Evolutionary conservation across 2,113 vertebrate genomes (phyloP), one percentile per base, ranked within the genome.

Genomic region (Mastomys coucha): DNA sequence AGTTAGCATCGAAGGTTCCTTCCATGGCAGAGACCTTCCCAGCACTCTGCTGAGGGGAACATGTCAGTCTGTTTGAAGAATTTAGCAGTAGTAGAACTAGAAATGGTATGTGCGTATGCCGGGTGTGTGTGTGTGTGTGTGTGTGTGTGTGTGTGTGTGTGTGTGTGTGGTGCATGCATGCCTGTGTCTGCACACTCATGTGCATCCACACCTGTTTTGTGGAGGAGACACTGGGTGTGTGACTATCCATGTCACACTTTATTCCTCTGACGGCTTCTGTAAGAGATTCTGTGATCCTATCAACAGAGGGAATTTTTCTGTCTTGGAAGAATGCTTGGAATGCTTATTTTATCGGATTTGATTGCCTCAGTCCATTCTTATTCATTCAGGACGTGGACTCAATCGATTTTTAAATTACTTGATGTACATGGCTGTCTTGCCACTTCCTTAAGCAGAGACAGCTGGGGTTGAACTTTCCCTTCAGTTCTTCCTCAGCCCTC

Each of bases 401-500:
- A 1, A 12, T 0, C 17, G 9, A 28, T 4, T 4, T 11, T 0
- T 75, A 56, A 63, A 31, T 63, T 9, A 17, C 56, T 84, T 84
- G 28, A 60, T 84, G 24, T 42, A 13, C 63, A 7, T 42, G 58
- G 58, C 56, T 31, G 58, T 84, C 58, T 84, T 9, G 28, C 45
- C 31, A 14, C 72, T 80, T 73, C 70, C 69, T 86, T 78, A 3
- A 65, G 2, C 13, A 31, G 65, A 36, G 80, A 58, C 72, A n/a
- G 14, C 82, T 11, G 1, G 60, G 77, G 26, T 58, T 33, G 60
- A 49, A 12, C 28, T 16, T 72, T 36, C 36, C 16, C 16, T 11
- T 20, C 28, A 73, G 16, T 24, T 24, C 42, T 60, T 1, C 6
- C 36, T n/a, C 0, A 1, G 58, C 42, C 85, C 51, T 78, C 7